Base-by-base conservation (phyloP, 2,888 invertebrate species). In the Synanthedon tipuliformis region DNA sequence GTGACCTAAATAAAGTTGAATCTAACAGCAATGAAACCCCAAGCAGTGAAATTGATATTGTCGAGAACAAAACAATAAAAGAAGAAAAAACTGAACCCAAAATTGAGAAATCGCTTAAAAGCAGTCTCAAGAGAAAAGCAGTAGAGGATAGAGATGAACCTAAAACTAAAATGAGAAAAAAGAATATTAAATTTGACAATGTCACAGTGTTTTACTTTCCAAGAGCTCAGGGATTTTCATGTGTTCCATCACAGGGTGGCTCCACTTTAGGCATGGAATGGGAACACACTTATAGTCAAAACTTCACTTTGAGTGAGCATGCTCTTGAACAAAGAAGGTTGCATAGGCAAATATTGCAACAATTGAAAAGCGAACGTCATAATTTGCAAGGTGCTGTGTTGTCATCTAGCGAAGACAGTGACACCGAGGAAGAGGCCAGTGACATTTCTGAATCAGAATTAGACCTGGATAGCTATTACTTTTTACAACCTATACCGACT, bases 201-300 rank as follows among this genome's bases (percentile, higher is more conserved):
- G 98, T 98, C 0, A 96, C 96, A 16, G 97, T 98, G 10, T 98
- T 92, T 81, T 98, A 98, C 83, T 98, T 99, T 83, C 95, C 96
- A 2, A 89, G 98, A 69, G 91, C 95, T 53, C 96, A 96, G 88
- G 96, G 96, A 16, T 95, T 96, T 80, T 93, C 94, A 41, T 96
- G 96, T 82, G 95, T 96, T 57, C 96, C 96, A 51, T 96, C 96
- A 11, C 93, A 94, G 82, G 95, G 95, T 54, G 94, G 94, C 4
- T 93, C 93, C n/a, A 98, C 98, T 3, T 88, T 98, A 60, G 98
- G 98, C 23, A 98, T 98, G 98, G 93, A 92, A 58, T 89, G 93
- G 59, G 89, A 89, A 58, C 93, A 93, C 77, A 89, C 77, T 61
- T 91, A 64, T 90, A 92, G 72, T 89, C 92, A 68, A 91, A 92